These are phyloP conservation scores for Pyrgilauda ruficollis DNA, from an alignment of 2,113 vertebrate genomes.

Conservation along the genomic window DNA sequence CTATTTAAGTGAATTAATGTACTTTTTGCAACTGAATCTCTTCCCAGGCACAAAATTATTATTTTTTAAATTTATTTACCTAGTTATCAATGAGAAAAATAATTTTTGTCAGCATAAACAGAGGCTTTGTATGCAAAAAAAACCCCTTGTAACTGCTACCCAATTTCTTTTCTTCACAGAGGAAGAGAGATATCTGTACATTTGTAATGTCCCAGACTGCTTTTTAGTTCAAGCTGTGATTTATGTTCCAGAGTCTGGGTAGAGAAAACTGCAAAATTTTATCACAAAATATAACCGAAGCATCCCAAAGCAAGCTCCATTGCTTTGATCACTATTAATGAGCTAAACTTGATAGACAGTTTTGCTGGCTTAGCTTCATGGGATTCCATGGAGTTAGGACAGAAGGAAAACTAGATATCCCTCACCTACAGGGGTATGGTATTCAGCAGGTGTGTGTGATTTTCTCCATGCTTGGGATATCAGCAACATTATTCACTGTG, in stretches of 20 bases:
- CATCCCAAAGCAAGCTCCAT: neutral
- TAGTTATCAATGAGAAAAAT: neutral
- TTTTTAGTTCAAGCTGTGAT: neutral
- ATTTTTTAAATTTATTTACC: neutral
- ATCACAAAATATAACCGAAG: neutral
- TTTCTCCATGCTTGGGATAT: neutral
- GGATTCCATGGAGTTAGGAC: neutral
- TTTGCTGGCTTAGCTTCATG: neutral
- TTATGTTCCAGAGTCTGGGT: neutral
- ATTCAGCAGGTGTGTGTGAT: neutral
- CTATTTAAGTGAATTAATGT: neutral
- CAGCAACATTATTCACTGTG: neutral
- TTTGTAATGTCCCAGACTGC: neutral
- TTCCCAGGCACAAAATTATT: neutral
- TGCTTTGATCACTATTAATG: neutral
- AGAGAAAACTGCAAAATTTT: neutral
- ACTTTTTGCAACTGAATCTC: neutral
- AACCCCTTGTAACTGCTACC: neutral
- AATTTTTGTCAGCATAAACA: slow-evolving; percentile 5
- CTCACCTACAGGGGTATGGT: neutral
- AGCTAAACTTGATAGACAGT: neutral
- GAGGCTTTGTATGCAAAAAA: neutral
- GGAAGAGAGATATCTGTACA: neutral
- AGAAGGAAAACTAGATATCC: neutral
- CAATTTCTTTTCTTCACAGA: neutral